Conservation (phyloP, 2,113 vertebrate species). For the Rhegmatorhina hoffmannsi region DNA sequence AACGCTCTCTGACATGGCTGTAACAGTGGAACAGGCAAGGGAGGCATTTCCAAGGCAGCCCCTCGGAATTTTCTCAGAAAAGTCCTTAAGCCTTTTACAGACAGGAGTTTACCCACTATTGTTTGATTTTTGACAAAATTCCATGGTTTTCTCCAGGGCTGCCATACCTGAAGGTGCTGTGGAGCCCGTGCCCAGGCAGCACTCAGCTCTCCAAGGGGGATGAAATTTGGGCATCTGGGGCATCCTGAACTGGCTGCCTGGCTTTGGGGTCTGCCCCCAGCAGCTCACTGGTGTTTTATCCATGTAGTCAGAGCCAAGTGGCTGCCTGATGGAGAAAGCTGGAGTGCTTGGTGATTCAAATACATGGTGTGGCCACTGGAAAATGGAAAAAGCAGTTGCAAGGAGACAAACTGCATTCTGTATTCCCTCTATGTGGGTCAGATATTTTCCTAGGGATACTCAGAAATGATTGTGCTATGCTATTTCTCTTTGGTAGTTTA, state of each 20-base stretch:
- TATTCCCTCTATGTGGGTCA: slow-evolving; percentile 68
- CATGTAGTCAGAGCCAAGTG: neutral
- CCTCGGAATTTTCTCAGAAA: neutral
- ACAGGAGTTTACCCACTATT: slow-evolving; percentile 25
- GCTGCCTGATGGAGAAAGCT: neutral
- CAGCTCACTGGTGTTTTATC: neutral
- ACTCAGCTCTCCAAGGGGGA: neutral
- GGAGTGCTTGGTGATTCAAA: neutral
- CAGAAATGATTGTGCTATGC: slow-evolving; percentile 27
- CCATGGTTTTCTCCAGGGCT: neutral
- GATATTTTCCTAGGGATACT: slow-evolving; percentile 51
- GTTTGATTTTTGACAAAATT: neutral
- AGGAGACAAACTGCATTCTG: slow-evolving; percentile 5
- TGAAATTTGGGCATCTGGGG: neutral
- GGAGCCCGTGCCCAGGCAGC: neutral
- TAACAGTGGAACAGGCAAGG: neutral
- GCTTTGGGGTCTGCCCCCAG: neutral
- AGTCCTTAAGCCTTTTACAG: neutral
- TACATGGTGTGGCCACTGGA: neutral
- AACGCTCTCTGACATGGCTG: slow-evolving; percentile 30
- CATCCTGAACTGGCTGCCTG: neutral
- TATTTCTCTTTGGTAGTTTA: slow-evolving; percentile 45
- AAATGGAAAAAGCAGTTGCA: slow-evolving; percentile 24
- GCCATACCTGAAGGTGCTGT: fast-evolving
- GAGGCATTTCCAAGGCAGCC: neutral